A percentile compares a stretch with the other conserved stretches of the same genome.
Evolutionary conservation across 1,140 invertebrate genomes (phyloP).

Genomic region (Hormaphis cornu): DNA sequence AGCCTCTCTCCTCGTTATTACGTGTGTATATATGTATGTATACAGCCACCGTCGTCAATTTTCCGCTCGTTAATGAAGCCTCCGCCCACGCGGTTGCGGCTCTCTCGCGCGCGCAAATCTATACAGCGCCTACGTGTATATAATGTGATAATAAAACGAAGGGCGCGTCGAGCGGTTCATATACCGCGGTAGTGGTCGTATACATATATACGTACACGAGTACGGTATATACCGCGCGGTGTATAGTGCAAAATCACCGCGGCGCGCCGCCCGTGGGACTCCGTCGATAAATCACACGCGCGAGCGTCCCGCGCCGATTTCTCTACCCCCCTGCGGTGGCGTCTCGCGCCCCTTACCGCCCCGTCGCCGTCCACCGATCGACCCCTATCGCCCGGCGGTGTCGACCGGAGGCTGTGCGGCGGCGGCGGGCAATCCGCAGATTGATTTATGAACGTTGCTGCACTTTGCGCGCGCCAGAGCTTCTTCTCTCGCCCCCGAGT

Average conservation of each 20-base stretch:
- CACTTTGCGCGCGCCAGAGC: conserved; percentile 23
- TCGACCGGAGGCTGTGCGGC: conserved; percentile 19
- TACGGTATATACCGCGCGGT: not conserved
- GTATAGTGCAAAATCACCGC: conserved; percentile 12
- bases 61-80: conserved; percentile 32
- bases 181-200: not conserved
- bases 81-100: conserved; percentile 25
- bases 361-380: not conserved
- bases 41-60: conserved; percentile 4
- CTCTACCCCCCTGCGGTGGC: not conserved
- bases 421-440: no score
- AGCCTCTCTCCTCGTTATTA: not conserved
- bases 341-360: not conserved
- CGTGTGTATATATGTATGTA: no score
- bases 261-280: not conserved
- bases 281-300: conserved; percentile 32
- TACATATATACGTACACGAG: not conserved
- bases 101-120: not conserved
- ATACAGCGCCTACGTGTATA: not conserved
- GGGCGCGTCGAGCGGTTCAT: no score
- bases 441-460: conserved; percentile 32
- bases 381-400: conserved; percentile 11
- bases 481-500: conserved; percentile 16
- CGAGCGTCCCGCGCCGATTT: conserved; percentile 20
- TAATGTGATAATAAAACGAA: no score